These are phyloP conservation scores for Nemapogon koenigi DNA, from an alignment of 2,888 invertebrate genomes.

Conservation along the genomic window DNA sequence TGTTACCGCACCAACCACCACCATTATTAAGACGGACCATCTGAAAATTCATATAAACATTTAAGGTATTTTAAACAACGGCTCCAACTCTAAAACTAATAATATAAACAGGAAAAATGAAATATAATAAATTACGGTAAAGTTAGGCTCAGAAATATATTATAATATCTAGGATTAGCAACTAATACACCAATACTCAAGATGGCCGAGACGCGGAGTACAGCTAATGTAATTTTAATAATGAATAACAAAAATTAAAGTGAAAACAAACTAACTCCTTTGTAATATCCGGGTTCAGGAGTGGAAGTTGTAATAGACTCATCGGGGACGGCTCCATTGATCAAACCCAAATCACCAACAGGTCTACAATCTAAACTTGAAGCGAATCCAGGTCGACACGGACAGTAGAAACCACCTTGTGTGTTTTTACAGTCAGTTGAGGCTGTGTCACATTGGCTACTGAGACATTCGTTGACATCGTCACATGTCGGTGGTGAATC, in stretches of 20 bases:
- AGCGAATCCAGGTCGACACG: constrained; percentile 83
- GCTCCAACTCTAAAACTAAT: neutral
- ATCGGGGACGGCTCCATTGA: constrained; percentile 89
- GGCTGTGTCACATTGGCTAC: constrained; percentile 87
- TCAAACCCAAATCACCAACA: constrained; percentile 86
- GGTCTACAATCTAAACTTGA: constrained; percentile 90
- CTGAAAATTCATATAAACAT: constrained; percentile 35
- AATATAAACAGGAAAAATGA: too few relatives aligned
- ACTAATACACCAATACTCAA: too few relatives aligned
- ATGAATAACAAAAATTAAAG: neutral
- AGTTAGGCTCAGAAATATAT: too few relatives aligned
- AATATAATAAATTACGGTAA: too few relatives aligned
- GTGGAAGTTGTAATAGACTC: constrained; percentile 86
- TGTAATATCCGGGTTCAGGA: constrained; percentile 81
- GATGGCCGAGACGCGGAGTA: too few relatives aligned
- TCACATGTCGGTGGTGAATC: constrained; percentile 87
- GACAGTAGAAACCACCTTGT: constrained; percentile 88
- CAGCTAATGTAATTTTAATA: too few relatives aligned
- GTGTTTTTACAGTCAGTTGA: constrained; percentile 92
- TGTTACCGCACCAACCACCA: constrained; percentile 90
- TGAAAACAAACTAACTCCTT: constrained; percentile 67
- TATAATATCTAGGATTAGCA: too few relatives aligned
- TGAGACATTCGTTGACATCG: constrained; percentile 90
- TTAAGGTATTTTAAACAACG: neutral
- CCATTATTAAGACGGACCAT: constrained; percentile 84